phyloP scores from a whole-genome alignment of 2,113 vertebrate genomes.

The Martes martes region DNA sequence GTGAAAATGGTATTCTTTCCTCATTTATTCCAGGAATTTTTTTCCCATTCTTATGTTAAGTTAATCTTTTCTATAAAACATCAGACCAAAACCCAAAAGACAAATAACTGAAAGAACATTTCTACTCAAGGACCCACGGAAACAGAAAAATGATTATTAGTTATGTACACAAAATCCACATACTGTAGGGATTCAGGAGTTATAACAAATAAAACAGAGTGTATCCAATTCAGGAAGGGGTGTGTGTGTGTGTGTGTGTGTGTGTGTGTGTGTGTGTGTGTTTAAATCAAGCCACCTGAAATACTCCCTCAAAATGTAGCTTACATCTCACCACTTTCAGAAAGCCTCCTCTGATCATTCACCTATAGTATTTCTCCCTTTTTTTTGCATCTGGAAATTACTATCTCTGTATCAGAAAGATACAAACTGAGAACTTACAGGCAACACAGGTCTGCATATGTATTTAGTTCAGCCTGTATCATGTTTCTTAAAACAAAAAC shows the following conservation, averaged over 20 bases:
- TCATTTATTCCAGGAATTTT: not conserved
- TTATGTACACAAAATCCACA: not conserved
- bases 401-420: not conserved
- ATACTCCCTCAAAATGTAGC: constrained; percentile 20
- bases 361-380: not conserved
- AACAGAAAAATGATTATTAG: not conserved
- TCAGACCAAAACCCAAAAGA: not conserved
- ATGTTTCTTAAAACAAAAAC: not conserved
- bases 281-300: not conserved
- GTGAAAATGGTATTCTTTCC: not conserved
- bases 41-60: not conserved
- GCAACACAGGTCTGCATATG: not conserved
- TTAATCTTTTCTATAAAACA: not conserved
- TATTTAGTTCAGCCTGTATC: not conserved
- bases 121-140: not conserved
- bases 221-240: not conserved
- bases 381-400: not conserved
- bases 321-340: not conserved
- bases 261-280: no score
- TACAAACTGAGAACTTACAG: not conserved
- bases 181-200: not conserved
- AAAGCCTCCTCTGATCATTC: not conserved
- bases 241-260: no score
- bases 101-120: not conserved
- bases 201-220: not conserved